Evolutionary conservation across 2,797 vertebrate genomes (phyloP), one percentile per base, ranked within the genome.

Genomic region (Fistularia tabacaria): DNA sequence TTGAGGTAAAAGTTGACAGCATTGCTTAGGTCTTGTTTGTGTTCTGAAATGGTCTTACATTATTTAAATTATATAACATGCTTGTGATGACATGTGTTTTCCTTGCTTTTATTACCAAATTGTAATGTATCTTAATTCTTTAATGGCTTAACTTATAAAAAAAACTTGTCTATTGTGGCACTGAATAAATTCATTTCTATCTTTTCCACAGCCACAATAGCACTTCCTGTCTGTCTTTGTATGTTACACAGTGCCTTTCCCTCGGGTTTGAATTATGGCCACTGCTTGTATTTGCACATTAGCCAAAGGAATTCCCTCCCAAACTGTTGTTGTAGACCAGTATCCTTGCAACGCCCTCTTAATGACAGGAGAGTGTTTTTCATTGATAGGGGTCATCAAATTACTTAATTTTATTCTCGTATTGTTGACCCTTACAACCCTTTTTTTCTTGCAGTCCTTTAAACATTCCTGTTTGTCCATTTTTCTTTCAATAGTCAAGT

Each of bases 1-100:
- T 98, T 10, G 95, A 99, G 93, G 97, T 99, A 90, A 90, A 47
- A 25, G 13, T 11, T 13, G 6, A 48, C 8, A 46, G 13, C 15
- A 12, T 10, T 38, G 7, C 36, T 7, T 13, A 14, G 6, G n/a
- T 54, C 39, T 54, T 54, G 13, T 54, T 10, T 38, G 41, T 61
- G 67, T 56, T n/a, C 47, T 49, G 8, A 25, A 25, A 25, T 25
- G 25, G 25, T 25, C 25, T 25, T 25, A 25, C 25, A 25, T 25
- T 25, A 25, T 25, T 25, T 2, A 25, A 25, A 25, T 25, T 25
- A 25, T 5, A 25, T 25, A 25, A 25, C 25, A 25, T 40, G 6
- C 45, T 38, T 47, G 37, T n/a, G 25, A 1, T 45, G 9, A 46
- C 9, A 8, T 45, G 4, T 38, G 41, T 49, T 44, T 59, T 54